phyloP scores from a whole-genome alignment of 1,140 invertebrate species.

The Cardiocondyla obscurior region DNA sequence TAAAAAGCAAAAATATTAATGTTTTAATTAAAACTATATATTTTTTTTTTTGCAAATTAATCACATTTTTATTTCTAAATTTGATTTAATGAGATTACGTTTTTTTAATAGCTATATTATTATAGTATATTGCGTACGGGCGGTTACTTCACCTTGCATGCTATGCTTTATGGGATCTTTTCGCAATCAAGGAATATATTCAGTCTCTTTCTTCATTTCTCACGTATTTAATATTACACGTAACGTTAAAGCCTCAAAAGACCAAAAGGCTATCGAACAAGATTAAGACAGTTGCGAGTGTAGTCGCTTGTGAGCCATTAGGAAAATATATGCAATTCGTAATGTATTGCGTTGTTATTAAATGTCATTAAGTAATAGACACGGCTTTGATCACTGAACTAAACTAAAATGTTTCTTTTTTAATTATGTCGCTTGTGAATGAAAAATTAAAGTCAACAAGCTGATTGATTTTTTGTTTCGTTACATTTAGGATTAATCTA shows the following conservation, averaged over 20 bases:
- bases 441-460: background rate
- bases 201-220: background rate
- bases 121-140: background rate
- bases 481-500: background rate
- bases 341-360: constrained; percentile 7
- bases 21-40: too few relatives aligned
- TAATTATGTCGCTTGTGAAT: background rate
- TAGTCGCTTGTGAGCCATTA: constrained; percentile 6
- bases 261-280: constrained; percentile 31
- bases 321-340: background rate
- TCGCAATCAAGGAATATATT: constrained; percentile 17
- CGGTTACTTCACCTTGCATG: constrained; percentile 8
- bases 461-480: background rate
- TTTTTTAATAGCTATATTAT: background rate
- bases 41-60: background rate
- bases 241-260: constrained; percentile 24
- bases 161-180: background rate
- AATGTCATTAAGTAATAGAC: constrained; percentile 38
- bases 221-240: background rate
- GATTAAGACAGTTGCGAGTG: background rate
- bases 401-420: background rate
- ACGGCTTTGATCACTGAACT: background rate
- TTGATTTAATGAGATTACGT: background rate
- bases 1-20: too few relatives aligned
- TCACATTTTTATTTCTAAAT: background rate